These are phyloP conservation scores for Cantharis nigra DNA, from an alignment of 2,888 invertebrate species.

Conservation along the genomic window DNA sequence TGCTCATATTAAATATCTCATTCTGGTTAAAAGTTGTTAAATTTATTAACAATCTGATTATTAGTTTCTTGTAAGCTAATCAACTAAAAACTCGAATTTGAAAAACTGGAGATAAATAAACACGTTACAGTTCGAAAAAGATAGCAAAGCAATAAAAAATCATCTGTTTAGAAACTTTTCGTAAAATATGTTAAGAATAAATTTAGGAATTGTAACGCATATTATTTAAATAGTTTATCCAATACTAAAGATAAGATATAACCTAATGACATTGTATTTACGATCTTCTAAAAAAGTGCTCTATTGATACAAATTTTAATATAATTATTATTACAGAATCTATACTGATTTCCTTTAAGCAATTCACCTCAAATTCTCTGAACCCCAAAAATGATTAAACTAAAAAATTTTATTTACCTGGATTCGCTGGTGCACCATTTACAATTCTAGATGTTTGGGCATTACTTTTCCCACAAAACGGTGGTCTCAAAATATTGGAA, in stretches of 20 bases:
- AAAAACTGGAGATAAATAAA: neutral
- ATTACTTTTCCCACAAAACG: neutral
- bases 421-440: conserved; percentile 18
- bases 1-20: too few relatives aligned
- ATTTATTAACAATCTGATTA: too few relatives aligned
- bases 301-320: neutral
- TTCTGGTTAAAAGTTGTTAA: too few relatives aligned
- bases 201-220: neutral
- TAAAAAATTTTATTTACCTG: conserved; percentile 11
- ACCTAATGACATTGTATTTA: neutral
- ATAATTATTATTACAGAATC: neutral
- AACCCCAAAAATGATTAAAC: too few relatives aligned
- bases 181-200: neutral
- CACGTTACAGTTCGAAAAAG: neutral
- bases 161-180: neutral
- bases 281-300: neutral
- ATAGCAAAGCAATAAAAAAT: neutral
- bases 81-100: neutral
- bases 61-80: neutral
- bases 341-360: neutral
- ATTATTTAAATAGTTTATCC: neutral
- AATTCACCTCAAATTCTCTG: neutral
- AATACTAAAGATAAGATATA: neutral
- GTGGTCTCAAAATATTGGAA: neutral
- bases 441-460: conserved; percentile 1